phyloP scores from a whole-genome alignment of 2,888 invertebrate genomes.

The Trissonchulus sp. region DNA sequence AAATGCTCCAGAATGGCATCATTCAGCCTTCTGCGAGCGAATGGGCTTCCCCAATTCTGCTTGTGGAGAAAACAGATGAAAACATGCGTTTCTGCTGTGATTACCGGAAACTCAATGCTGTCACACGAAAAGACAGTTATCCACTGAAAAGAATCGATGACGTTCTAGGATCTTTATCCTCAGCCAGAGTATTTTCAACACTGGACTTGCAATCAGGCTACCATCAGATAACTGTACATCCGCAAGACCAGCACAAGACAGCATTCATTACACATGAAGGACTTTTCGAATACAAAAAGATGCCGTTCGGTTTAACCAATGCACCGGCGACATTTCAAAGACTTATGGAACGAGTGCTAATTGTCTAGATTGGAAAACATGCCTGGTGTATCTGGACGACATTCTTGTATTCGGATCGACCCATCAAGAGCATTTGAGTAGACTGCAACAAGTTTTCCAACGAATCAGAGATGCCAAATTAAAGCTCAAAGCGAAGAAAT shows the following conservation, averaged over 20 bases:
- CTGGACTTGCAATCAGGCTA: constrained; percentile 15
- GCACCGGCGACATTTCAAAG: constrained; percentile 27
- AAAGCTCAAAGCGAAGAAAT: constrained; percentile 36
- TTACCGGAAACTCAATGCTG: constrained; percentile 13
- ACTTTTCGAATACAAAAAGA: not conserved
- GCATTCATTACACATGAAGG: constrained; percentile 1
- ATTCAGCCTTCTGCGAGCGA: not conserved
- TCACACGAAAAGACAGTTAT: not conserved
- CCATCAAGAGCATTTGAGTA: constrained; percentile 30
- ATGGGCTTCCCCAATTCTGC: constrained; percentile 24
- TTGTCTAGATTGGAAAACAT: not conserved
- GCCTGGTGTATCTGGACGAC: constrained; percentile 35
- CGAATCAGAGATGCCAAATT: constrained; percentile 30
- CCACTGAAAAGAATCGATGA: constrained; percentile 15
- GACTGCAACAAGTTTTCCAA: constrained; percentile 34
- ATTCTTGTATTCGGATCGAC: constrained; percentile 32
- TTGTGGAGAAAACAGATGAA: constrained; percentile 14
- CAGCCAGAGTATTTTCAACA: constrained; percentile 13
- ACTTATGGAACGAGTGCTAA: constrained; percentile 28
- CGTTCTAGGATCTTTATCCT: not conserved
- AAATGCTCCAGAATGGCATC: constrained; percentile 5
- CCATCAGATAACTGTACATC: constrained; percentile 6
- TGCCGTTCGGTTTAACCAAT: constrained; percentile 26
- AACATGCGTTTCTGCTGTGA: not conserved
- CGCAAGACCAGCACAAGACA: constrained; percentile 15